Percentiles rank a stretch among this genome's conserved stretches.
Conservation (phyloP, 2,113 vertebrate genomes). For the Perognathus longimembris region DNA sequence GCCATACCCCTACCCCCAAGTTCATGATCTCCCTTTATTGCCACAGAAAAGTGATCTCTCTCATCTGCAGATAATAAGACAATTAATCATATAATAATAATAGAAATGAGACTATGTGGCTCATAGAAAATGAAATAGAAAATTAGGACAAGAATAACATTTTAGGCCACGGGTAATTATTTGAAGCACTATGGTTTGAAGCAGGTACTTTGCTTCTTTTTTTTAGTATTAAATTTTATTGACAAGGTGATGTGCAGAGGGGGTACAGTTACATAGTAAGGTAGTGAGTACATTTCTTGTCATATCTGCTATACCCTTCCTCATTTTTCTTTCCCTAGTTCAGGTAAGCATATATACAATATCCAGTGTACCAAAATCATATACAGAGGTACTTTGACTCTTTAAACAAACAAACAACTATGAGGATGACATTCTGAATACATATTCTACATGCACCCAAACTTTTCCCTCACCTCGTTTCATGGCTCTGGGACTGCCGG, state of each 20-base stretch:
- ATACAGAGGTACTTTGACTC: not conserved
- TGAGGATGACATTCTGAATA: not conserved
- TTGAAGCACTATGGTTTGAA: not conserved
- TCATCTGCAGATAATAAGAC: not conserved
- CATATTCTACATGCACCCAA: not conserved
- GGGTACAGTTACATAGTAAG: too few species aligned
- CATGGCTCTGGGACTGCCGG: constrained; percentile 92
- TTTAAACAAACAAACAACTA: too few species aligned
- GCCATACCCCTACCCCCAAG: too few species aligned
- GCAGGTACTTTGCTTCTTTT: not conserved
- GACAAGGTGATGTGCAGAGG: too few species aligned
- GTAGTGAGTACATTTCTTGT: too few species aligned
- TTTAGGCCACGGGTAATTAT: not conserved
- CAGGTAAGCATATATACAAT: too few species aligned
- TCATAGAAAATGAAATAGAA: not conserved
- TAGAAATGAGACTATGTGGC: not conserved
- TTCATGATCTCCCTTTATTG: not conserved
- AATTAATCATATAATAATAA: not conserved
- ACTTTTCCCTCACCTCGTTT: constrained; percentile 91
- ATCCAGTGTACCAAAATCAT: too few species aligned
- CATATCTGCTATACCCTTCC: too few species aligned
- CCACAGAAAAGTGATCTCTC: not conserved
- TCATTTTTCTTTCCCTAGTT: too few species aligned
- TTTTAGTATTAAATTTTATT: too few species aligned
- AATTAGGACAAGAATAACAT: not conserved